phyloP scores from a whole-genome alignment of 2,888 invertebrate species.

The Ecdyonurus torrentis region DNA sequence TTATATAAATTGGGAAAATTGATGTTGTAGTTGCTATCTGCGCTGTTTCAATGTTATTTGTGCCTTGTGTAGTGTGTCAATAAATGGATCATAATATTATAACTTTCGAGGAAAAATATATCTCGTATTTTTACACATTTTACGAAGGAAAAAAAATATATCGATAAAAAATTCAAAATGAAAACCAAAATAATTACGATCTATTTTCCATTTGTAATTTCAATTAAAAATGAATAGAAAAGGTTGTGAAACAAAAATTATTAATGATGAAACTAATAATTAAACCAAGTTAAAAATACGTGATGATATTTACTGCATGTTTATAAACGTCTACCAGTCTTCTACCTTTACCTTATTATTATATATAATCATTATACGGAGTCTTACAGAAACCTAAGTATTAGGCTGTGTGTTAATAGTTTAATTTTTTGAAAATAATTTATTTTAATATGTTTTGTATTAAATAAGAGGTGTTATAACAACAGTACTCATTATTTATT shows the following conservation, averaged over 20 bases:
- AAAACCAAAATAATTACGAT: background rate
- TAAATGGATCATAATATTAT: background rate
- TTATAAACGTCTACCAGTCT: too few species aligned
- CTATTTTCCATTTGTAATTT: background rate
- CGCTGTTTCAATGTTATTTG: background rate
- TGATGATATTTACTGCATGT: background rate
- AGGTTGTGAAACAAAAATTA: background rate
- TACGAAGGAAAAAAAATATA: background rate
- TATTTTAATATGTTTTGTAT: too few species aligned
- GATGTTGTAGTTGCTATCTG: background rate
- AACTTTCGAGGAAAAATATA: background rate
- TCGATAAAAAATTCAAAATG: background rate
- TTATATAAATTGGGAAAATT: too few species aligned
- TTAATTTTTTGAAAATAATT: too few species aligned
- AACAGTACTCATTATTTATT: too few species aligned
- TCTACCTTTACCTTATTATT: too few species aligned
- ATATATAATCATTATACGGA: background rate
- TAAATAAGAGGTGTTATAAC: too few species aligned
- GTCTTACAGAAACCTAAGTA: background rate
- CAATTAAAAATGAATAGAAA: too few species aligned
- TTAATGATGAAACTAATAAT: too few species aligned
- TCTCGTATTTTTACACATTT: background rate
- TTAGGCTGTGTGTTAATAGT: background rate
- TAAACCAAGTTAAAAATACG: too few species aligned
- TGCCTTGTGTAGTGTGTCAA: background rate